Evolutionary conservation across 1,140 invertebrate species (phyloP).

Genomic region (Philotrypesis tridentata): DNA sequence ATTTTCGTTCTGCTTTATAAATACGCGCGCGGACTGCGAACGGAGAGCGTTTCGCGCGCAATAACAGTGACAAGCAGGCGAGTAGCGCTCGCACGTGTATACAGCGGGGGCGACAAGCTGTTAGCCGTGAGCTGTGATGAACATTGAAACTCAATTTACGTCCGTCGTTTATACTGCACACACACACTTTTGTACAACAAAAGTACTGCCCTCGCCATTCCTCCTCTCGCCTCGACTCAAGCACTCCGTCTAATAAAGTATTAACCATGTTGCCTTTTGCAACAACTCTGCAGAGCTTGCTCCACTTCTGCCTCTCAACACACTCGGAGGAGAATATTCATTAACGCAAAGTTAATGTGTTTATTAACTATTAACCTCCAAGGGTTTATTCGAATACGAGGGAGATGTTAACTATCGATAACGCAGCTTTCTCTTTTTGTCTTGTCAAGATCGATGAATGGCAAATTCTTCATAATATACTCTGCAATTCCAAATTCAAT

Average conservation of each 20-base stretch:
- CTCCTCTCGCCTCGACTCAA: background rate
- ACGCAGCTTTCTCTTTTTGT: no score
- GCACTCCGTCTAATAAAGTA: background rate
- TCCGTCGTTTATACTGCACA: background rate
- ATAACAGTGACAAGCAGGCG: background rate
- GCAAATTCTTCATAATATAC: no score
- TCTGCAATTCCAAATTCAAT: no score
- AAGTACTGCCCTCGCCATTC: background rate
- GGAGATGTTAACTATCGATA: no score
- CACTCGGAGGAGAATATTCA: no score
- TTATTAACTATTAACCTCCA: no score
- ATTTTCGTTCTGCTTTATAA: conserved; percentile 14
- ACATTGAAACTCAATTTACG: conserved; percentile 26
- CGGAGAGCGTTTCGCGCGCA: background rate
- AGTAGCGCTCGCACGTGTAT: no score
- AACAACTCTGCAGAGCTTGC: background rate
- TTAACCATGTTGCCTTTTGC: background rate
- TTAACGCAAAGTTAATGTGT: no score
- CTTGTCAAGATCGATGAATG: no score
- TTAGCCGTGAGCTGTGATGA: background rate
- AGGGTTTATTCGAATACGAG: no score
- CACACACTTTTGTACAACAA: background rate
- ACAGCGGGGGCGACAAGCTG: no score
- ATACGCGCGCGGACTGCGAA: background rate
- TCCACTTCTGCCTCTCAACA: no score